Evolutionary conservation across 2,888 invertebrate genomes (phyloP).

Genomic region (Caenorhabditis doughertyi): DNA sequence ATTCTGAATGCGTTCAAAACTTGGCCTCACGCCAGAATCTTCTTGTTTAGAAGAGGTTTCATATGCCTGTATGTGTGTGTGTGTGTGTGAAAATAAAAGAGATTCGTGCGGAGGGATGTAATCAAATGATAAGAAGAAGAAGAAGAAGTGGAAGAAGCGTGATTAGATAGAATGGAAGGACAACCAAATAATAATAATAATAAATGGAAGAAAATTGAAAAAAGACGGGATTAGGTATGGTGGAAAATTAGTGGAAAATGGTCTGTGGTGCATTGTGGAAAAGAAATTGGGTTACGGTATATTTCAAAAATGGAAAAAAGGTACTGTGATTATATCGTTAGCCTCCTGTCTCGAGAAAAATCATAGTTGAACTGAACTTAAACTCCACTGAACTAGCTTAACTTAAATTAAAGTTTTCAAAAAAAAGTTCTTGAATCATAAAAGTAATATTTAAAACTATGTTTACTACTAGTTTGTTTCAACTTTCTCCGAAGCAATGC

Average conservation of each 20-base stretch:
- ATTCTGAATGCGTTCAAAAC: conserved; percentile 7
- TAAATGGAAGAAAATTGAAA: conserved; percentile 6
- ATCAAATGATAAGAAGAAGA: conserved; percentile 36
- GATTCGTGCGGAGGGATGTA: conserved; percentile 15
- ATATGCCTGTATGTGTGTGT: too few species aligned
- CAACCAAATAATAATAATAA: conserved; percentile 3
- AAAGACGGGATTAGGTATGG: conserved; percentile 5
- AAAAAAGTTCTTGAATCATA: too few species aligned
- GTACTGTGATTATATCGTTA: too few species aligned
- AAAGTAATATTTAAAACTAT: too few species aligned
- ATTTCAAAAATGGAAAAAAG: too few species aligned
- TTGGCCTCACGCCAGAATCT: conserved; percentile 1
- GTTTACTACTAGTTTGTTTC: too few species aligned
- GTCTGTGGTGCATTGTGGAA: too few species aligned
- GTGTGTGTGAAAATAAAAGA: not conserved
- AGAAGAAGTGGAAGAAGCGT: conserved; percentile 25
- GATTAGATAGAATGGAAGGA: conserved; percentile 11
- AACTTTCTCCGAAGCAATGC: too few species aligned
- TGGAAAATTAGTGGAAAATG: not conserved
- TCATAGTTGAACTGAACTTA: too few species aligned
- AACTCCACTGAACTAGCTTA: too few species aligned
- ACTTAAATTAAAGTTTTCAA: too few species aligned
- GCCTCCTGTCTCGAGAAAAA: too few species aligned
- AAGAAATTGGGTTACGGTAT: not conserved
- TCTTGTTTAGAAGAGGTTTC: not conserved